Evolutionary conservation across 2,888 invertebrate species (phyloP), one percentile per base, ranked within the genome.

Genomic region (Plagodis dolabraria): DNA sequence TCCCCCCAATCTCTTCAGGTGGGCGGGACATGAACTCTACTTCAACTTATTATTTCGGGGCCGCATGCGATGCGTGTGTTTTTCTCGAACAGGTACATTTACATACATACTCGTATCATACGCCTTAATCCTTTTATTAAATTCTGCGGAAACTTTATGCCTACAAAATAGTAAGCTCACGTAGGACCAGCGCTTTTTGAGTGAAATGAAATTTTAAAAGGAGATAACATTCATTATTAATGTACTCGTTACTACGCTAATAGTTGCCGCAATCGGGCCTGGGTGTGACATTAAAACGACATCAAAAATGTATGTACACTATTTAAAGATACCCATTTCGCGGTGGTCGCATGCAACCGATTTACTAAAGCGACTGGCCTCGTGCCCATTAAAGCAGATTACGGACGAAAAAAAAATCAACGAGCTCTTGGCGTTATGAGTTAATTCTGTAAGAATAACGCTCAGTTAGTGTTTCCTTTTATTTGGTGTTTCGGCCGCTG

Each of bases 391-490:
- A 90, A 87, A 86, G 79, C 86, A 89, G 91, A 92, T 92, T 91
- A 91, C 87, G 81, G 82, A 77, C 74, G 77, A 85, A 89, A 86
- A 70, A 69, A 87, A 87, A 86, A 86, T 84, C 85, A 87, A 86
- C 87, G 82, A 83, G 82, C 87, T 85, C 87, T 88, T 87, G 87
- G 86, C 86, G 87, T 89, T 92, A 91, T 91, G 92, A 91, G 92
- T 92, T 92, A 92, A 92, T 92, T 92, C 89, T 86, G 89, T 86
- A 92, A 90, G 89, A 91, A 88, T 89, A 89, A 92, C 87, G 89
- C 85, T 82, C 75, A 75, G 89, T 88, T 87, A 86, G 85, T 85
- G 82, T 86, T 86, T 84, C 83, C 86, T 86, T 90, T 89, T 92
- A 88, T 91, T 91, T 89, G 85, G 86, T 80, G 85, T 86, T 86